These are phyloP conservation scores for Nebria brevicollis DNA, from an alignment of 2,888 invertebrate species.

Conservation along the genomic window DNA sequence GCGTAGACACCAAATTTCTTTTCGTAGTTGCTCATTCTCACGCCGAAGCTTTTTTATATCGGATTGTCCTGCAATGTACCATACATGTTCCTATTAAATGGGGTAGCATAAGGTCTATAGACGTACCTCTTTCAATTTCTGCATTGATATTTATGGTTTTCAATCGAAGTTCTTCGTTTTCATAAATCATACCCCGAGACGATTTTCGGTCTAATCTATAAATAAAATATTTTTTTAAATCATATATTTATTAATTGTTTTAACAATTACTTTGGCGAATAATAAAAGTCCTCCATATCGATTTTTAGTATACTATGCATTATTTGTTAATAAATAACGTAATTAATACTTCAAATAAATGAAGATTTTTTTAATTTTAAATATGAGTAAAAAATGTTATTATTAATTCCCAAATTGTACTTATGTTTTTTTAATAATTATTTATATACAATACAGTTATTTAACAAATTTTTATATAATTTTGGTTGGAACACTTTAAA, in stretches of 20 bases:
- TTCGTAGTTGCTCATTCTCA: conserved; percentile 87
- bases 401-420: too few species aligned
- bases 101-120: conserved; percentile 23
- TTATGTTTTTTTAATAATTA: too few species aligned
- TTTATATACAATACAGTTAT: too few species aligned
- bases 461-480: neutral
- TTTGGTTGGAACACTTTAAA: neutral
- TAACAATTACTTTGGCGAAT: conserved; percentile 21
- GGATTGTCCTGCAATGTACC: conserved; percentile 75
- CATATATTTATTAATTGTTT: neutral
- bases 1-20: conserved; percentile 86
- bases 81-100: too few species aligned
- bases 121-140: conserved; percentile 87
- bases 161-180: conserved; percentile 89
- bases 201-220: conserved; percentile 87
- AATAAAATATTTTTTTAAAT: conserved; percentile 12
- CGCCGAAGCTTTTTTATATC: conserved; percentile 89
- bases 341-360: neutral
- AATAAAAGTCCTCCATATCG: neutral
- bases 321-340: neutral
- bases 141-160: conserved; percentile 93
- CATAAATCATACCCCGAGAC: conserved; percentile 92
- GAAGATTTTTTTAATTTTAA: neutral
- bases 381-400: too few species aligned
- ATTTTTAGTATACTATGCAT: neutral